phyloP scores from a whole-genome alignment of 1,140 invertebrate genomes.

The Pachypeltis micranthus region DNA sequence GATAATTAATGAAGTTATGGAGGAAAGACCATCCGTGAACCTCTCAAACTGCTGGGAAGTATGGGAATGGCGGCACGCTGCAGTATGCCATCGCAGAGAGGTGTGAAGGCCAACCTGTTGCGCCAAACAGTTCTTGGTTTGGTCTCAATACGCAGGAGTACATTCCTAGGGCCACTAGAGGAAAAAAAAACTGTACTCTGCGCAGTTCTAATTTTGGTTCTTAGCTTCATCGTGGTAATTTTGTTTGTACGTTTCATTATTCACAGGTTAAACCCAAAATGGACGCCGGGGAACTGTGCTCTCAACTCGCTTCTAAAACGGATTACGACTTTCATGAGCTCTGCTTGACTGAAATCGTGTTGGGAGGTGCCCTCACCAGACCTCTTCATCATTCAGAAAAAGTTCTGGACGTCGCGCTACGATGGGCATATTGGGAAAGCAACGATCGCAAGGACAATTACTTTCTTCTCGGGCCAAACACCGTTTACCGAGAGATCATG shows the following conservation, averaged over 20 bases:
- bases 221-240: too few relatives aligned
- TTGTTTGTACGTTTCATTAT: slow-evolving; percentile 15
- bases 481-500: slow-evolving; percentile 39
- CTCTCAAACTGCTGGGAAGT: too few relatives aligned
- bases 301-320: slow-evolving; percentile 50
- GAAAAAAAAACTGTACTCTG: too few relatives aligned
- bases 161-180: too few relatives aligned
- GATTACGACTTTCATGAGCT: slow-evolving; percentile 48
- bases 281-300: slow-evolving; percentile 58
- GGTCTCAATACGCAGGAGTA: too few relatives aligned
- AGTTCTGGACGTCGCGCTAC: slow-evolving; percentile 51
- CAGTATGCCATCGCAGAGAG: too few relatives aligned
- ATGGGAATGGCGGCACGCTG: too few relatives aligned
- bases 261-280: slow-evolving; percentile 60
- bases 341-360: slow-evolving; percentile 61
- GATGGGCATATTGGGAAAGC: slow-evolving; percentile 77
- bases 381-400: slow-evolving; percentile 67
- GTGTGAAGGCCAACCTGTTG: too few relatives aligned
- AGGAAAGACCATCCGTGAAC: too few relatives aligned
- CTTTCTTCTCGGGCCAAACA: slow-evolving; percentile 50
- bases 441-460: slow-evolving; percentile 67
- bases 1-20: too few relatives aligned
- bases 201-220: too few relatives aligned
- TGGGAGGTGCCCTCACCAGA: slow-evolving; percentile 54
- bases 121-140: too few relatives aligned